Evolutionary conservation across 2,888 invertebrate genomes (phyloP), one percentile per base, ranked within the genome.

Genomic region (Drosophila borealis): DNA sequence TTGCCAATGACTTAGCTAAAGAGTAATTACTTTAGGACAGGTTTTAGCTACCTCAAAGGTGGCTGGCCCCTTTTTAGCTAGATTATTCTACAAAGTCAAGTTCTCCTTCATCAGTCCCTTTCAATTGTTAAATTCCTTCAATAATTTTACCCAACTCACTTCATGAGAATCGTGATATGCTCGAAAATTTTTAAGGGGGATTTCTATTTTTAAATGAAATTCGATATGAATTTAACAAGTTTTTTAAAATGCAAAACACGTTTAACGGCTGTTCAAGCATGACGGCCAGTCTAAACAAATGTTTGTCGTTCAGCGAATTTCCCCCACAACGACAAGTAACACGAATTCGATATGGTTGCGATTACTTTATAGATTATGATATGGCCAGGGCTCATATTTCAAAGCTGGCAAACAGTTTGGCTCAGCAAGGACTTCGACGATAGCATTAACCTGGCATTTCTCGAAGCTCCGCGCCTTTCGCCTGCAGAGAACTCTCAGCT

Each of bases 201-300:
- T 29, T 10, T 11, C 21, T 44, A 25, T 13, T 51, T 49, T 50
- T 72, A 8, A 29, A 42, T 74, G 69, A 50, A 59, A 69, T 49
- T 53, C 59, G 59, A 69, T 69, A 59, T 17, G 48, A 29, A 37
- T 5, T 48, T 17, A 36, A 48, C 49, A 67, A 8, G 39, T 45
- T 48, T 48, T 39, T 54, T 37, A 14, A 42, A 67, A 80, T 70
- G 63, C 80, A 49, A 66, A 46, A 61, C 80, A 80, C 78, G 70
- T 78, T 77, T 70, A 56, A 36, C 53, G 64, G 59, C 62, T 67
- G 72, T 61, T 66, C 57, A 61, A 39, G 51, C 64, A 59, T 45
- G 21, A 8, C 51, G 19, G 34, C 19, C 41, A 42, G 61, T 54
- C 63, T 65, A 70, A 80, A 66, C 67, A 77, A 78, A 74, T 74